A percentile compares a stretch with the other conserved stretches of the same genome.
Evolutionary conservation across 2,113 vertebrate genomes (phyloP).

Genomic region (Ranitomeya variabilis): DNA sequence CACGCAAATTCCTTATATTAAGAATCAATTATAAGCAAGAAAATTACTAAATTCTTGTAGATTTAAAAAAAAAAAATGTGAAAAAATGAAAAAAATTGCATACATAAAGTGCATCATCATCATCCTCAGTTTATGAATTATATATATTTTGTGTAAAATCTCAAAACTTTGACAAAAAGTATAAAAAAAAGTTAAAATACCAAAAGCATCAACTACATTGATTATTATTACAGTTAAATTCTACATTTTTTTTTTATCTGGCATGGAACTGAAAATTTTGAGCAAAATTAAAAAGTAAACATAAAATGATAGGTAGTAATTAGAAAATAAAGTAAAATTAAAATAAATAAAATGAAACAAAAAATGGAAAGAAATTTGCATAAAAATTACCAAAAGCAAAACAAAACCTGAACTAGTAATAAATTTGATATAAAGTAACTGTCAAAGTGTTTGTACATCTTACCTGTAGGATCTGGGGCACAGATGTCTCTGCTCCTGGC

Average conservation of each 20-base stretch:
- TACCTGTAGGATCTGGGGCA: slow-evolving; percentile 55
- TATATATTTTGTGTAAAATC: background rate
- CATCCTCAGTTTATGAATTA: no score
- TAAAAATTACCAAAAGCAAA: background rate
- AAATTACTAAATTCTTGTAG: no score
- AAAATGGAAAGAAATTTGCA: background rate
- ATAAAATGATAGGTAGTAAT: background rate
- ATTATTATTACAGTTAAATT: background rate
- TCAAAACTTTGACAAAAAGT: background rate
- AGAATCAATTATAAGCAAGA: no score
- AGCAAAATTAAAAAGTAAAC: background rate
- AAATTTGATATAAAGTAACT: background rate
- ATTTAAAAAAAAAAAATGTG: no score
- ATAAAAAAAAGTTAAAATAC: background rate
- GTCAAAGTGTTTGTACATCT: background rate
- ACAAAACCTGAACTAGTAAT: background rate
- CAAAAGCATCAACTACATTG: background rate
- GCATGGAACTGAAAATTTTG: background rate
- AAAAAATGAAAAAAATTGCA: no score
- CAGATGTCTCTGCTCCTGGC: slow-evolving; percentile 27
- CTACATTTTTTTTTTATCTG: background rate
- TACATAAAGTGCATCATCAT: no score
- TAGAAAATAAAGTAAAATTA: background rate
- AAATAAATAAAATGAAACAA: background rate
- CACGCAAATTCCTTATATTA: no score